phyloP scores from a whole-genome alignment of 1,140 invertebrate genomes.

The Zaprionus vittiger region DNA sequence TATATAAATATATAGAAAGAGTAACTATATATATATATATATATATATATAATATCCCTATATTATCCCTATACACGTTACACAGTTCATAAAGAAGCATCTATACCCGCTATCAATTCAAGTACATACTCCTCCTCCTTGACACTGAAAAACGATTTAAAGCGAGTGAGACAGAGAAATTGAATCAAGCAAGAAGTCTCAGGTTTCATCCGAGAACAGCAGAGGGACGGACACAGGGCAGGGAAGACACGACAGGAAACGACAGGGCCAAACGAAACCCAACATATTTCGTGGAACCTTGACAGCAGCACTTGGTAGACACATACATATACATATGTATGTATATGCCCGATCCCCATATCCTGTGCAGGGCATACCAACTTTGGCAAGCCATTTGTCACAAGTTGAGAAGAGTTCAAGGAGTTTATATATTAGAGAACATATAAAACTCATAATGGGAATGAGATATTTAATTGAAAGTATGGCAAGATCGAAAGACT shows the following conservation, averaged over 20 bases:
- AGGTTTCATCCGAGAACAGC: not conserved
- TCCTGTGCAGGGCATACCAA: not conserved
- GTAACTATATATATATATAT: too few relatives aligned
- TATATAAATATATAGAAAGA: too few relatives aligned
- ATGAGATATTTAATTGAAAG: not conserved
- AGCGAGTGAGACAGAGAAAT: not conserved
- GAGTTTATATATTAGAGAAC: not conserved
- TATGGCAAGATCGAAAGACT: not conserved
- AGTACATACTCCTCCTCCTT: not conserved
- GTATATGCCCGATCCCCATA: not conserved
- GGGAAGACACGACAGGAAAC: not conserved
- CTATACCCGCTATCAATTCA: not conserved
- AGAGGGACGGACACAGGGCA: too few relatives aligned
- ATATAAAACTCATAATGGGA: not conserved
- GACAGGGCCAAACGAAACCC: not conserved
- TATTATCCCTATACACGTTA: not conserved
- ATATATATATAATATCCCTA: too few relatives aligned
- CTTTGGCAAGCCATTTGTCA: not conserved
- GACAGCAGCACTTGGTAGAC: not conserved
- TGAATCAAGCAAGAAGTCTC: not conserved
- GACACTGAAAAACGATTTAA: not conserved
- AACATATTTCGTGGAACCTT: slow-evolving; percentile 4
- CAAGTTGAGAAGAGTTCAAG: not conserved
- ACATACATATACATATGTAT: not conserved
- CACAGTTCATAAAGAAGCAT: not conserved